Percentiles rank a stretch among this genome's conserved stretches.
Conservation (phyloP, 2,113 vertebrate species). For the Podocnemis expansa region DNA sequence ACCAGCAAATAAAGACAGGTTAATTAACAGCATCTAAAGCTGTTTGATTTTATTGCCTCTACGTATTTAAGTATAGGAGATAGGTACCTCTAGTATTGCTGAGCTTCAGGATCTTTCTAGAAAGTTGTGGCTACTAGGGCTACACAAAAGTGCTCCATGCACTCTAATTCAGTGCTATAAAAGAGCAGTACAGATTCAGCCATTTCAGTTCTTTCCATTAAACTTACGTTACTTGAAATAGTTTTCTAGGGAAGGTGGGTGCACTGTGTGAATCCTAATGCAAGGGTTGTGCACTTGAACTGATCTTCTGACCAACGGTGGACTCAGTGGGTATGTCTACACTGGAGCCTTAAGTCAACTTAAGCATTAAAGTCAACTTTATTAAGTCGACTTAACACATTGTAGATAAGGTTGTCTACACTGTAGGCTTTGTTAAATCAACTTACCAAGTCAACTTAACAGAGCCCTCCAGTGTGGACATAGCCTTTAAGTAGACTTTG, state of each 20-base stretch:
- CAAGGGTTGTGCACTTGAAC: rapidly evolving
- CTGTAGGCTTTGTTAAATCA: too few species aligned
- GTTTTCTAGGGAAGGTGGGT: slow-evolving; percentile 32
- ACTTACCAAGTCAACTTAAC: too few species aligned
- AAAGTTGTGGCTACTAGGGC: not conserved
- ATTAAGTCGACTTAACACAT: too few species aligned
- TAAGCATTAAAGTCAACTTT: too few species aligned
- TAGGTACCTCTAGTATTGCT: not conserved
- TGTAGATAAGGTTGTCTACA: too few species aligned
- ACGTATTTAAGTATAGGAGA: not conserved
- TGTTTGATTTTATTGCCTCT: not conserved
- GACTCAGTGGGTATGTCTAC: too few species aligned
- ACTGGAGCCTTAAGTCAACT: too few species aligned
- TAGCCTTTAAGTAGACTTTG: too few species aligned
- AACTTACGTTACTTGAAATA: not conserved
- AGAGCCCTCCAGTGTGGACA: too few species aligned
- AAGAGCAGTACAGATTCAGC: rapidly evolving
- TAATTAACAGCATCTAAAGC: not conserved
- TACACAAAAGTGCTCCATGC: not conserved
- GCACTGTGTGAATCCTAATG: not conserved
- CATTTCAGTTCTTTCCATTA: not conserved
- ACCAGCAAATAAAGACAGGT: not conserved
- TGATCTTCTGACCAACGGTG: not conserved
- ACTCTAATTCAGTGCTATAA: not conserved
- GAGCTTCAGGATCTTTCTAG: slow-evolving; percentile 1